Evolutionary conservation across 2,888 invertebrate genomes (phyloP).

Genomic region (Xanthia icteritia): DNA sequence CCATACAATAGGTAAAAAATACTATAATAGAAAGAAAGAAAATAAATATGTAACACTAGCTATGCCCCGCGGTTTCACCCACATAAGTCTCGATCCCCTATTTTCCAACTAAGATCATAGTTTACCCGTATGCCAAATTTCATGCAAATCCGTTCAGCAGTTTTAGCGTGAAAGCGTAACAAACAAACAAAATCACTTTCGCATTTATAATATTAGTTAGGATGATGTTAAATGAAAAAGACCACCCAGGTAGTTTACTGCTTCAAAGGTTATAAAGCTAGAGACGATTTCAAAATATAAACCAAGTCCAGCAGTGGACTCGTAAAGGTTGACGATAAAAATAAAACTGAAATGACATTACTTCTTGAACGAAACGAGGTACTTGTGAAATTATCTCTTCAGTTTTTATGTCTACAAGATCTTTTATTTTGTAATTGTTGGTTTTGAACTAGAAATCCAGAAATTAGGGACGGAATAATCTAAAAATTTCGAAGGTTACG

Average conservation of each 20-base stretch:
- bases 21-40: too few relatives aligned
- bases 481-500: neutral
- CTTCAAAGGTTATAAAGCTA: slow-evolving; percentile 4
- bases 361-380: neutral
- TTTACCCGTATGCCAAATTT: too few relatives aligned
- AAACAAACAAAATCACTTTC: too few relatives aligned
- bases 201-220: too few relatives aligned
- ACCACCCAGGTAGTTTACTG: slow-evolving; percentile 2
- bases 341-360: slow-evolving; percentile 24
- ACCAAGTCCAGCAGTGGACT: slow-evolving; percentile 14
- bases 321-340: slow-evolving; percentile 27
- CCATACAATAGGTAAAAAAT: neutral
- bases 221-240: neutral
- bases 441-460: neutral
- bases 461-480: neutral
- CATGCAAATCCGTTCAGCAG: too few relatives aligned
- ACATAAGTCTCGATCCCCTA: too few relatives aligned
- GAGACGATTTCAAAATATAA: slow-evolving; percentile 9
- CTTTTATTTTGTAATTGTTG: neutral
- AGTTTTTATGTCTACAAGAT: neutral
- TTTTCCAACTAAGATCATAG: too few relatives aligned
- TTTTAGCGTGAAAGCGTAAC: too few relatives aligned
- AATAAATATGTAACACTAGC: neutral
- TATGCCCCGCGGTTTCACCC: too few relatives aligned
- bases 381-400: slow-evolving; percentile 11